Percentiles rank a stretch among this genome's conserved stretches.
These are phyloP conservation scores for Serinus canaria DNA, from an alignment of 2,113 vertebrate genomes.

Conservation along the genomic window DNA sequence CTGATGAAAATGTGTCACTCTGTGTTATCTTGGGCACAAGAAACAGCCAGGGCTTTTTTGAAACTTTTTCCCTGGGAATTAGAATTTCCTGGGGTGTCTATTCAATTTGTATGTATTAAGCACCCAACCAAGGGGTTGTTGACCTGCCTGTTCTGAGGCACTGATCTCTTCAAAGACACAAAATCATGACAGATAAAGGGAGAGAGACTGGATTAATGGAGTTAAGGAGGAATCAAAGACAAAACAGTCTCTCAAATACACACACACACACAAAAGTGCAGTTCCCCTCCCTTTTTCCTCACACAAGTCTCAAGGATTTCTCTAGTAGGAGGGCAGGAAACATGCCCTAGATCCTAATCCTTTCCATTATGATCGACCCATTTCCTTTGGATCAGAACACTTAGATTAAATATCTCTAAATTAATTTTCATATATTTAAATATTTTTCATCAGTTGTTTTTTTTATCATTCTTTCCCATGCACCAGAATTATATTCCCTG, in stretches of 20 bases:
- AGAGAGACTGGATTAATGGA: background rate
- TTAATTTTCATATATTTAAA: background rate
- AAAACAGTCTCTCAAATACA: background rate
- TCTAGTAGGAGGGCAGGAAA: background rate
- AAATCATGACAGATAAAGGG: background rate
- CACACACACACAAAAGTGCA: accelerated
- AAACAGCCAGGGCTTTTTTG: background rate
- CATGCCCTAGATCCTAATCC: background rate
- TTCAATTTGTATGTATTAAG: background rate
- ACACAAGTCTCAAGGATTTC: background rate
- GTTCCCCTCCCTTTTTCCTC: background rate
- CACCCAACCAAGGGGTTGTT: background rate
- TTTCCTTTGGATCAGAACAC: background rate
- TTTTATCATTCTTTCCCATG: background rate
- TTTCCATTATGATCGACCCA: background rate
- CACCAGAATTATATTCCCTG: background rate
- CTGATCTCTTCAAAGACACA: background rate
- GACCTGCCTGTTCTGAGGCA: background rate
- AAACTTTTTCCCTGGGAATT: background rate
- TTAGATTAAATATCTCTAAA: background rate
- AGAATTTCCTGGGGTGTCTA: background rate
- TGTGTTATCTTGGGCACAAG: background rate
- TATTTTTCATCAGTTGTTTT: background rate
- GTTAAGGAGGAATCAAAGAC: background rate
- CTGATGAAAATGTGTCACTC: constrained; percentile 20